Evolutionary conservation across 1,140 invertebrate genomes (phyloP).

Genomic region (Oncopeltus fasciatus): DNA sequence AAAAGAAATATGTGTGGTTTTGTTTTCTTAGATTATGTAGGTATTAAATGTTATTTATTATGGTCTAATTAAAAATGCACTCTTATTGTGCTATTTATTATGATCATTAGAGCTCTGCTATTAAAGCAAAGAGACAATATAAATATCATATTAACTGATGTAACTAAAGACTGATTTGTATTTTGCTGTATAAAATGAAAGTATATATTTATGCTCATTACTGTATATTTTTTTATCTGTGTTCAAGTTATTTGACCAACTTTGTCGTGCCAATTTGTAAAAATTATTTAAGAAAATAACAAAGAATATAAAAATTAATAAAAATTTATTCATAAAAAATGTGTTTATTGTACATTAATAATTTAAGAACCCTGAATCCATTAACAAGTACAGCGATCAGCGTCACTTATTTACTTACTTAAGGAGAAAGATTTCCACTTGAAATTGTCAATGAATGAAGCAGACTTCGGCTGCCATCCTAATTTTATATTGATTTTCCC

Average conservation of each 20-base stretch:
- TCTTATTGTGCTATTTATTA: background rate
- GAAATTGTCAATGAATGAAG: no score
- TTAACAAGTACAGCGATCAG: no score
- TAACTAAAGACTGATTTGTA: slow-evolving; percentile 1
- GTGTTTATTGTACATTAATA: no score
- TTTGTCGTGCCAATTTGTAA: slow-evolving; percentile 7
- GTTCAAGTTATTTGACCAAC: background rate
- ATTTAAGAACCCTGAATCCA: no score
- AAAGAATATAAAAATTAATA: background rate
- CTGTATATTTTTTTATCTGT: slow-evolving; percentile 7
- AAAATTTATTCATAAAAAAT: no score
- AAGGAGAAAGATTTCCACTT: no score
- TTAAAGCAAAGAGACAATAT: background rate
- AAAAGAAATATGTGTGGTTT: background rate
- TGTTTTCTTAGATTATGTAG: background rate
- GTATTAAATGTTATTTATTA: background rate
- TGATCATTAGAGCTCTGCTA: background rate
- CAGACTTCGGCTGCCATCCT: no score
- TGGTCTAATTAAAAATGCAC: background rate
- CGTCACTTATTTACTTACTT: no score
- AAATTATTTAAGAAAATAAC: background rate
- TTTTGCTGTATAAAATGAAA: background rate
- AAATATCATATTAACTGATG: background rate
- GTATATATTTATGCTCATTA: slow-evolving; percentile 5
- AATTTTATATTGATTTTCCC: no score